These are phyloP conservation scores for Lepidocyrtoides sp. DNA, from an alignment of 2,888 invertebrate genomes.

Conservation along the genomic window DNA sequence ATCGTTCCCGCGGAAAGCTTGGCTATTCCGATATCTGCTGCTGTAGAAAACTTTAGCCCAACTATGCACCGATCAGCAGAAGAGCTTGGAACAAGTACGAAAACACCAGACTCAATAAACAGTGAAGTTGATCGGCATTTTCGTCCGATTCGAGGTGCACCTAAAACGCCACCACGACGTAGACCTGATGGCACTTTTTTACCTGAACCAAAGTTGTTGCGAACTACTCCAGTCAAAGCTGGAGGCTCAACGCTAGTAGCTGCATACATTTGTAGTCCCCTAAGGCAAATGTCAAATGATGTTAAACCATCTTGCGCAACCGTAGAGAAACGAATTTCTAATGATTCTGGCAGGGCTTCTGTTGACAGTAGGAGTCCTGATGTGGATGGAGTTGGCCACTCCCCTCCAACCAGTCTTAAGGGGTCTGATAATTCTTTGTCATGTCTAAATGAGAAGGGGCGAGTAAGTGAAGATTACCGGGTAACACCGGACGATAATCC, in stretches of 20 bases:
- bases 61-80: background rate
- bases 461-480: slow-evolving; percentile 62
- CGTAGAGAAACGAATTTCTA: slow-evolving; percentile 67
- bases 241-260: background rate
- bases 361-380: slow-evolving; percentile 64
- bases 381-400: background rate
- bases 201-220: slow-evolving; percentile 80
- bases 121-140: slow-evolving; percentile 83
- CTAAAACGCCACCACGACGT: slow-evolving; percentile 84
- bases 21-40: slow-evolving; percentile 22
- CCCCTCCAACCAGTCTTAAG: slow-evolving; percentile 25
- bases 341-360: slow-evolving; percentile 73
- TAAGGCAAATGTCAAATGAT: slow-evolving; percentile 7
- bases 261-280: slow-evolving; percentile 13
- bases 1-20: slow-evolving; percentile 46
- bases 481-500: slow-evolving; percentile 63
- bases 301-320: slow-evolving; percentile 46
- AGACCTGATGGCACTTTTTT: slow-evolving; percentile 82
- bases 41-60: background rate
- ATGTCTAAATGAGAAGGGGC: slow-evolving; percentile 38
- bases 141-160: slow-evolving; percentile 82
- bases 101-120: slow-evolving; percentile 82
- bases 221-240: slow-evolving; percentile 77
- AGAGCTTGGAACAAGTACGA: slow-evolving; percentile 7
- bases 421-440: background rate